These are phyloP conservation scores for Hecatera dysodea DNA, from an alignment of 2,888 invertebrate species.

Conservation along the genomic window DNA sequence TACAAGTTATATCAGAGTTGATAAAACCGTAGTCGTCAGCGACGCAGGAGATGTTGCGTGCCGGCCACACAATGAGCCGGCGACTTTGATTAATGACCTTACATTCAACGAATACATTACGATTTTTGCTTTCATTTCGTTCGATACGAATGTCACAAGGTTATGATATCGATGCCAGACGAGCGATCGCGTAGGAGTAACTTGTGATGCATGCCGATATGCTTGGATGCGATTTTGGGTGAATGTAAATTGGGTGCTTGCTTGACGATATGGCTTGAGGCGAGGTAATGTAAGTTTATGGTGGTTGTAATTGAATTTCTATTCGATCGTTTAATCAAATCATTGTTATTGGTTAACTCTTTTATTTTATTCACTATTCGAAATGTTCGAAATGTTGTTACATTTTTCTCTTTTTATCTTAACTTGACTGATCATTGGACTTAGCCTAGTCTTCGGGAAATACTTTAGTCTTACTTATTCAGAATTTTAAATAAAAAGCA, in stretches of 20 bases:
- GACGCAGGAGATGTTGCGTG: constrained; percentile 84
- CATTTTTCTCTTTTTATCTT: background rate
- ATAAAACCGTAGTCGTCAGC: constrained; percentile 81
- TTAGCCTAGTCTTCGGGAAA: background rate
- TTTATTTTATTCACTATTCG: background rate
- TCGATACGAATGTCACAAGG: constrained; percentile 90
- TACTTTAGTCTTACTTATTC: background rate
- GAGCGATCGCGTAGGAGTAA: constrained; percentile 72
- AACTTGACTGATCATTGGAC: background rate
- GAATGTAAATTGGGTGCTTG: constrained; percentile 43
- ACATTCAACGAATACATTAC: constrained; percentile 90
- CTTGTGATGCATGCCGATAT: constrained; percentile 55
- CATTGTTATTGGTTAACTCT: background rate
- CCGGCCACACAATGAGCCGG: constrained; percentile 89
- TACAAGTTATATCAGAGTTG: constrained; percentile 78
- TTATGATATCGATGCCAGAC: constrained; percentile 88
- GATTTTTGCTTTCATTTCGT: constrained; percentile 90
- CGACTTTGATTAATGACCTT: constrained; percentile 89
- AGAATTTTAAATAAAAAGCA: constrained; percentile 36
- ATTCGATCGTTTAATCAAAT: constrained; percentile 1
- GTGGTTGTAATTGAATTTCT: constrained; percentile 25
- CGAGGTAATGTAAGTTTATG: constrained; percentile 11
- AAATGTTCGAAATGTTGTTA: background rate
- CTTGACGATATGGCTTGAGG: constrained; percentile 37
- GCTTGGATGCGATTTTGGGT: constrained; percentile 61